Evolutionary conservation across 2,888 invertebrate species (phyloP), one percentile per base, ranked within the genome.

Genomic region (Deilephila porcellus): DNA sequence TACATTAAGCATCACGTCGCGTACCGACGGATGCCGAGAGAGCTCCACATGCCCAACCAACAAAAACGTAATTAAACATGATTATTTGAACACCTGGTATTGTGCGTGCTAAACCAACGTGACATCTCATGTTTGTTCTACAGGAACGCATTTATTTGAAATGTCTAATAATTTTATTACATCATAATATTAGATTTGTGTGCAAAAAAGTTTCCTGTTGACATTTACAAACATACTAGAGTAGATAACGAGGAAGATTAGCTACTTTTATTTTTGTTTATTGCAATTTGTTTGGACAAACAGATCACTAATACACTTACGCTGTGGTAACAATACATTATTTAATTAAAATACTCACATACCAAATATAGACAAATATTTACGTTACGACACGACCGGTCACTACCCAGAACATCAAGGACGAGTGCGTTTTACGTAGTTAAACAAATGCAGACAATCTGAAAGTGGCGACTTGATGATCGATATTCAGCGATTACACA

Each of bases 1-100:
- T 87, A 80, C 78, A 83, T 85, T 80, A 85, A 85, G 82, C 81
- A 85, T 81, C 76, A 73, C 76, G 77, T 76, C 71, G 76, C 75
- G 59, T 52, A 67, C 37, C 45, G 45, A 78, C 76, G 73, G 75
- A 81, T 81, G 25, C 71, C 60, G 29, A 34, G 32, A n/a, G 56
- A 59, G 6, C n/a, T 32, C n/a, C 32, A 71, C 59, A 71, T 59
- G 59, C 1, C 20, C 56, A 71, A 71, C 32, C 20, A 52, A 56
- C 72, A 29, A 67, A n/a, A 73, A 11, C 34, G 25, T 70, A 72
- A 70, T 37, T 32, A 73, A 70, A 60, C 52, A 60, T 19, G 60
- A n/a, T 17, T 60, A 29, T n/a, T 67, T 67, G 6, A 60, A 70
- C 60, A 29, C 29, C 60, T 32, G 70, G 29, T 80, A 76, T 34